Evolutionary conservation across 2,113 vertebrate genomes (phyloP).

Genomic region (Hippocampus zosterae): DNA sequence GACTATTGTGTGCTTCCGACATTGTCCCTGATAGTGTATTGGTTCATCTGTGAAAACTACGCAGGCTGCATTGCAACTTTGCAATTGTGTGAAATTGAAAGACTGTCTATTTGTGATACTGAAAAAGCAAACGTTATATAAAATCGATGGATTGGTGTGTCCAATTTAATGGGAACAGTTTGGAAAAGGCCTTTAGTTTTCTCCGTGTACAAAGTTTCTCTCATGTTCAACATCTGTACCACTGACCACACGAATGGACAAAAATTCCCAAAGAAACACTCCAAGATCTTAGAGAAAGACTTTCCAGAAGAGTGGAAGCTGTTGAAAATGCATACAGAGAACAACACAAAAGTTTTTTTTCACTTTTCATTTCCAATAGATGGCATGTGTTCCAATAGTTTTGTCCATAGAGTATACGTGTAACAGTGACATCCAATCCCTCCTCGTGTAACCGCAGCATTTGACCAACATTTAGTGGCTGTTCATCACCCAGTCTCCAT

Average conservation of each 20-base stretch:
- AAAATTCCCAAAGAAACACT: background rate
- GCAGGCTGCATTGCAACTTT: background rate
- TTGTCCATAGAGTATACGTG: background rate
- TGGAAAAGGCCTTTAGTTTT: background rate
- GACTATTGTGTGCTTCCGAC: background rate
- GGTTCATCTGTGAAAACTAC: background rate
- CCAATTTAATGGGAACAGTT: background rate
- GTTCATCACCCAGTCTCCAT: slow-evolving; percentile 49
- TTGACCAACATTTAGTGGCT: slow-evolving; percentile 19
- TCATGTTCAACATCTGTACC: background rate
- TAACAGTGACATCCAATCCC: background rate
- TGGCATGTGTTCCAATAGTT: background rate
- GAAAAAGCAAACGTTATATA: background rate
- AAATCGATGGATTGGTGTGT: background rate
- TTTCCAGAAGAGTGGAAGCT: background rate
- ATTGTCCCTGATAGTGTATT: background rate
- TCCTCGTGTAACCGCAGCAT: slow-evolving; percentile 3
- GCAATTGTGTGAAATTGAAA: background rate
- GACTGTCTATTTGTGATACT: background rate
- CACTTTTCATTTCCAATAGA: background rate
- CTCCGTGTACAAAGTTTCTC: background rate
- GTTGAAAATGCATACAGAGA: background rate
- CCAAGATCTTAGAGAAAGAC: background rate
- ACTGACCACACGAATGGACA: background rate
- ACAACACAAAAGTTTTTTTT: background rate